These are phyloP conservation scores for Schizothorax lantsangensis DNA, from an alignment of 2,797 vertebrate genomes.

Conservation along the genomic window DNA sequence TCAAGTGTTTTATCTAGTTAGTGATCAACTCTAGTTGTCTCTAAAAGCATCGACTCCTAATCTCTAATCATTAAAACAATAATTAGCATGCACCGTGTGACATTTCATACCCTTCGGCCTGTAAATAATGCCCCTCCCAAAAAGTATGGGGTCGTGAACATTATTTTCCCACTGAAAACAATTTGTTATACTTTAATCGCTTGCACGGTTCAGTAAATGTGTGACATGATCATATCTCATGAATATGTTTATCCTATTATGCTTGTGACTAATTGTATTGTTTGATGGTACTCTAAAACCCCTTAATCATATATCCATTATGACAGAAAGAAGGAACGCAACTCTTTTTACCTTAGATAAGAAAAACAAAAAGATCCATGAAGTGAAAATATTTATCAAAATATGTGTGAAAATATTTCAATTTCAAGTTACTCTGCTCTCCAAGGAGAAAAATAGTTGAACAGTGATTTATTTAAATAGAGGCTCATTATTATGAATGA, in stretches of 20 bases:
- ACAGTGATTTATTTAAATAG: constrained; percentile 31
- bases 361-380: background rate
- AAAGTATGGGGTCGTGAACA: background rate
- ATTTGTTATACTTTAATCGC: constrained; percentile 37
- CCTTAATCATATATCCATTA: constrained; percentile 34
- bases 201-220: constrained; percentile 41
- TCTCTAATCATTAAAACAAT: constrained; percentile 11
- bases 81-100: background rate
- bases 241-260: constrained; percentile 54
- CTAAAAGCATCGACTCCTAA: background rate
- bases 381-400: background rate
- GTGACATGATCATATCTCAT: constrained; percentile 53
- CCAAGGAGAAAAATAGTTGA: background rate
- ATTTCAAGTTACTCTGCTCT: background rate
- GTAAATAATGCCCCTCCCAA: background rate
- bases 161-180: constrained; percentile 11
- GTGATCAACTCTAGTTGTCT: background rate
- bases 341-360: constrained; percentile 9
- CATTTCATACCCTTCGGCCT: constrained; percentile 15
- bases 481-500: constrained; percentile 32
- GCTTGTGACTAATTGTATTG: constrained; percentile 43
- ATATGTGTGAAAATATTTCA: background rate
- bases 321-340: background rate
- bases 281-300: constrained; percentile 23
- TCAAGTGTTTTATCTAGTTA: background rate